These are phyloP conservation scores for Hecatera dysodea DNA, from an alignment of 2,888 invertebrate genomes.

Conservation along the genomic window DNA sequence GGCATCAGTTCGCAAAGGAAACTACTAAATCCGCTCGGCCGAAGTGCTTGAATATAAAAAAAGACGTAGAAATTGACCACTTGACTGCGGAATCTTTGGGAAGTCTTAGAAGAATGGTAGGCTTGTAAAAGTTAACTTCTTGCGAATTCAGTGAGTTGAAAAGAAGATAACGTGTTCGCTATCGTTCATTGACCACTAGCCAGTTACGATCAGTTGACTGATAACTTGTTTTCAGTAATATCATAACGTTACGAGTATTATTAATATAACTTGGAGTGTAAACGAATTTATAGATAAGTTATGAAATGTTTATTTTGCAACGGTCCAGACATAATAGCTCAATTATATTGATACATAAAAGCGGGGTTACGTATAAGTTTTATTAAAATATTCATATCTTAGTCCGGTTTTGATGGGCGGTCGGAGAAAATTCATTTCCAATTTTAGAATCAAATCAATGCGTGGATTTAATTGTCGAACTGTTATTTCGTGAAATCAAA, in stretches of 20 bases:
- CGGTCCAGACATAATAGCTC: slow-evolving; percentile 39
- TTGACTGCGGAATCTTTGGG: slow-evolving; percentile 46
- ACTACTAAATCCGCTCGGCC: too few species aligned
- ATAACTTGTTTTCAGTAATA: slow-evolving; percentile 61
- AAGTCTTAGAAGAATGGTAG: slow-evolving; percentile 33
- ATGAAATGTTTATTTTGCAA: slow-evolving; percentile 57
- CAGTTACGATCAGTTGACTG: slow-evolving; percentile 58
- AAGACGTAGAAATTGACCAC: slow-evolving; percentile 20
- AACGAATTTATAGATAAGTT: slow-evolving; percentile 47
- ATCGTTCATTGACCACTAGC: slow-evolving; percentile 73
- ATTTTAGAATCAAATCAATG: slow-evolving; percentile 21
- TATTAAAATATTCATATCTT: slow-evolving; percentile 43
- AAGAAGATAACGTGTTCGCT: slow-evolving; percentile 69
- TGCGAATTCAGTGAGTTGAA: slow-evolving; percentile 57
- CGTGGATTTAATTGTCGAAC: slow-evolving; percentile 5
- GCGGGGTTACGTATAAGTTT: slow-evolving; percentile 37
- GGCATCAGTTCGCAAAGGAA: too few species aligned
- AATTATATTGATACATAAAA: slow-evolving; percentile 32
- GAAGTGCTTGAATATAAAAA: slow-evolving; percentile 28
- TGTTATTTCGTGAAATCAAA: slow-evolving; percentile 13
- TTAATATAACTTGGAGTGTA: slow-evolving; percentile 35
- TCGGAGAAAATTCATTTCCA: slow-evolving; percentile 36
- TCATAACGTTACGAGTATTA: slow-evolving; percentile 40
- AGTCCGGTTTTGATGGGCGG: slow-evolving; percentile 29
- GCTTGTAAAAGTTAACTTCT: slow-evolving; percentile 43